Percentiles rank a stretch among this genome's conserved stretches.
phyloP scores from a whole-genome alignment of 2,797 vertebrate species.

The Sandelia bainsii region DNA sequence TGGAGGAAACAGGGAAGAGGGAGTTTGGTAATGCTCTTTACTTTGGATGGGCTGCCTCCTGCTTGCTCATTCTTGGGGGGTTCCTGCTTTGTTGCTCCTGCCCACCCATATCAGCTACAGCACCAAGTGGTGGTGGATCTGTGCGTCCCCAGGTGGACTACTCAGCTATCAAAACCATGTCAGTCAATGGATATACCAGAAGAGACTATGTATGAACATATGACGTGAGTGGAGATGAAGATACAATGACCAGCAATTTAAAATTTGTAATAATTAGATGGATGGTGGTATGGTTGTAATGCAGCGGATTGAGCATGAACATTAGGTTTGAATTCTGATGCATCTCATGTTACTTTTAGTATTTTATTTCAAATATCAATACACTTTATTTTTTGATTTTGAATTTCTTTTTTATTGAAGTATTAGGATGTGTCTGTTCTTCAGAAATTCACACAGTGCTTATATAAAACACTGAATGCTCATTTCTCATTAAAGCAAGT shows the following conservation, averaged over 20 bases:
- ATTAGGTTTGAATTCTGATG: background rate
- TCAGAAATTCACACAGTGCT: background rate
- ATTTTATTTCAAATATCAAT: background rate
- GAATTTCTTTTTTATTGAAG: background rate
- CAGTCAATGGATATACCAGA: conserved; percentile 75
- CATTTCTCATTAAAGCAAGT: conserved; percentile 10
- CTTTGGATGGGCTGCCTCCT: conserved; percentile 88
- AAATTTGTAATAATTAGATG: conserved; percentile 1
- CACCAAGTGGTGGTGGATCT: conserved; percentile 19
- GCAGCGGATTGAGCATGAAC: background rate
- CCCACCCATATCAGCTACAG: conserved; percentile 41
- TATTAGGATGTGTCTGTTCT: conserved; percentile 14
- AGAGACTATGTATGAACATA: conserved; percentile 84
- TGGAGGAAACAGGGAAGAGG: conserved; percentile 86
- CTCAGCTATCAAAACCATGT: conserved; percentile 72
- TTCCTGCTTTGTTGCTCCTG: conserved; percentile 86
- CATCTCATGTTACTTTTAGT: conserved; percentile 1
- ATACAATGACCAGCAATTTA: background rate
- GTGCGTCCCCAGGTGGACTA: conserved; percentile 68
- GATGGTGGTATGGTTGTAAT: background rate
- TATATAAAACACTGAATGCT: too few species aligned
- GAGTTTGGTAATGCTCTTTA: conserved; percentile 88
- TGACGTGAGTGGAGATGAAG: conserved; percentile 1
- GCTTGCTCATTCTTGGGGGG: conserved; percentile 84
- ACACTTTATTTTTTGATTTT: background rate